Evolutionary conservation across 2,888 invertebrate genomes (phyloP).

Genomic region (Eupithecia dodoneata): DNA sequence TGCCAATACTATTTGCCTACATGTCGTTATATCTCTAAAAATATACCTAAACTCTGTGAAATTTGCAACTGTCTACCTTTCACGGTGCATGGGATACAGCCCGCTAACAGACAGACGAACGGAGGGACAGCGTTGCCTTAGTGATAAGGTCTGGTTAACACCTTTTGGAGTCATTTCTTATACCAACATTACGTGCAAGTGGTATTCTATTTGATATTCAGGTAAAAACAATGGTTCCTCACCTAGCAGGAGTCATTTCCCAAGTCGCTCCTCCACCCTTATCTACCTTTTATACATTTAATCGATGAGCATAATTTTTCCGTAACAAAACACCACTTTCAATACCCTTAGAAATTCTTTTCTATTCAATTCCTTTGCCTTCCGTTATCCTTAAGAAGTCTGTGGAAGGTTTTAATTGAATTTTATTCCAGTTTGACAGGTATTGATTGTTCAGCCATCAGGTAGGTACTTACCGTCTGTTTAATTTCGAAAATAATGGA

Average conservation of each 20-base stretch:
- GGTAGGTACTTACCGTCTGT: conserved; percentile 50
- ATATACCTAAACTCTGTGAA: not conserved
- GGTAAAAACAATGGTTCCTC: not conserved
- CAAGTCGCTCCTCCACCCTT: conserved; percentile 25
- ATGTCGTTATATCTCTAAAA: not conserved
- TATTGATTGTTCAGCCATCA: conserved; percentile 74
- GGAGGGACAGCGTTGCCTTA: no score
- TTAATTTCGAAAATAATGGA: conserved; percentile 70
- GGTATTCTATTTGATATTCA: not conserved
- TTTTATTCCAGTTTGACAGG: conserved; percentile 75
- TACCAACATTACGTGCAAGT: not conserved
- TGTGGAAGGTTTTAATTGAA: conserved; percentile 72
- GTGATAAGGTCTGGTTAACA: no score
- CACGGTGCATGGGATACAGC: not conserved
- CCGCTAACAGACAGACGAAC: not conserved
- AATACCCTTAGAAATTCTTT: conserved; percentile 65
- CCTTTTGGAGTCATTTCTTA: not conserved
- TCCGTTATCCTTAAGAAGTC: conserved; percentile 74
- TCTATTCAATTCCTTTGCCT: conserved; percentile 74
- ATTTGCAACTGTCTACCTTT: not conserved
- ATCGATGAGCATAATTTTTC: conserved; percentile 59
- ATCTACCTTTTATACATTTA: conserved; percentile 54
- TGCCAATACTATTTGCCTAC: not conserved
- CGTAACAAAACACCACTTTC: conserved; percentile 67
- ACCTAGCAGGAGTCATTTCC: not conserved